Evolutionary conservation across 2,797 vertebrate genomes (phyloP).

Genomic region (Rhynchotus rufescens): DNA sequence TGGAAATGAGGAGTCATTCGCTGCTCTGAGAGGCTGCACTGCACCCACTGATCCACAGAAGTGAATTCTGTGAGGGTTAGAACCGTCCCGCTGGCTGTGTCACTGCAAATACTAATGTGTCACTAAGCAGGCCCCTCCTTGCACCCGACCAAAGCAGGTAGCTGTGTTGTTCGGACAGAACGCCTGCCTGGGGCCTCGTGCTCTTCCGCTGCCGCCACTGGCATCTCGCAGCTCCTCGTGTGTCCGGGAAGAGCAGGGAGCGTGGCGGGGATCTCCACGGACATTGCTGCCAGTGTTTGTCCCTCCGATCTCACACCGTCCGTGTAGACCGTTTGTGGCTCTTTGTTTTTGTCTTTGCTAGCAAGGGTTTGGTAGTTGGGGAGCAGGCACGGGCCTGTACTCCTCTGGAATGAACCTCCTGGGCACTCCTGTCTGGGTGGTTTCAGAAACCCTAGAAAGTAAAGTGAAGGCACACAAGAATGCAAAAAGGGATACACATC

Average conservation of each 20-base stretch:
- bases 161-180: neutral
- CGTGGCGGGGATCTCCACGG: neutral
- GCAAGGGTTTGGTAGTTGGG: neutral
- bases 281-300: rapidly evolving
- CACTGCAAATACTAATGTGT: neutral
- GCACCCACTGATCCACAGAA: neutral
- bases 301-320: neutral
- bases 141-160: neutral
- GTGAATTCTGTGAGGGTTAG: neutral
- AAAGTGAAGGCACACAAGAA: neutral
- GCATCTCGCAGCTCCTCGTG: neutral
- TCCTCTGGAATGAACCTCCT: neutral
- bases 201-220: rapidly evolving
- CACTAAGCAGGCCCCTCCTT: rapidly evolving
- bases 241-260: neutral
- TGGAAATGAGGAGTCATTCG: neutral
- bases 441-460: neutral
- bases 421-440: neutral
- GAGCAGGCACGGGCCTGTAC: neutral
- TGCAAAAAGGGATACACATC: neutral
- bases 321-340: neutral
- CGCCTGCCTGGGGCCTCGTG: neutral
- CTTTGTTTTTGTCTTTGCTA: neutral
- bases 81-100: neutral
- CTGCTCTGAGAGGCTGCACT: neutral